Evolutionary conservation across 1,140 invertebrate genomes (phyloP), one percentile per base, ranked within the genome.

Genomic region (Micrasema minimum): DNA sequence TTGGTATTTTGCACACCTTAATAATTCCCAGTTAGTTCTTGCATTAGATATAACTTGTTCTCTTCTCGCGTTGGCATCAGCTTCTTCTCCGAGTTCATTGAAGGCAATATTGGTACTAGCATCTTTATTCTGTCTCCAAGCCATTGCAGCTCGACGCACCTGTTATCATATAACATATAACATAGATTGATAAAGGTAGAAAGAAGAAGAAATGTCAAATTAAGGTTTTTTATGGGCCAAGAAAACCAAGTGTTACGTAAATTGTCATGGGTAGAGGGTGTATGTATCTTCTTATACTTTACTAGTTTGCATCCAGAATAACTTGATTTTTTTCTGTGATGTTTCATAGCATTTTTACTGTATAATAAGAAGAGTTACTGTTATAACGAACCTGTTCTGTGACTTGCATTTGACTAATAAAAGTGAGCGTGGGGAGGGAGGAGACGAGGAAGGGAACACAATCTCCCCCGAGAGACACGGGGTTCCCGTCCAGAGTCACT

Each of bases 401-500:
- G 20, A 93, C 87, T 77, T 90, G 88, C 88, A 93, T 90, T 57
- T 88, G 87, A 73, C 90, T 93, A 23, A 93, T 80, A 35, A 88
- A 83, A 69, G 88, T 81, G 61, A 94, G 81, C 77, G 88, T 88
- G 23, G 92, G 91, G 48, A 94, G 78, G 80, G 92, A 91, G 0
- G 91, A 92, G 0, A 94, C 91, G 37, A 94, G 77, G 79, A 93
- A 94, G 2, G 91, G 90, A 2, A 91, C 87, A 75, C 91, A 93
- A 72, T 93, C 92, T 0, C 90, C 89, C 9, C 86, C 88, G 43
- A 91, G 77, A 23, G 89, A 89, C 2, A 96, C 87, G 0, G 94
- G 93, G 84, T 96, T 96, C 20, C 92, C 92, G 80, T 96, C 94
- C 45, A 96, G 88, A 9, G 93, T 91, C 41, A 96, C 87, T 83